These are phyloP conservation scores for Helostoma temminkii DNA, from an alignment of 2,797 vertebrate genomes.

Conservation along the genomic window DNA sequence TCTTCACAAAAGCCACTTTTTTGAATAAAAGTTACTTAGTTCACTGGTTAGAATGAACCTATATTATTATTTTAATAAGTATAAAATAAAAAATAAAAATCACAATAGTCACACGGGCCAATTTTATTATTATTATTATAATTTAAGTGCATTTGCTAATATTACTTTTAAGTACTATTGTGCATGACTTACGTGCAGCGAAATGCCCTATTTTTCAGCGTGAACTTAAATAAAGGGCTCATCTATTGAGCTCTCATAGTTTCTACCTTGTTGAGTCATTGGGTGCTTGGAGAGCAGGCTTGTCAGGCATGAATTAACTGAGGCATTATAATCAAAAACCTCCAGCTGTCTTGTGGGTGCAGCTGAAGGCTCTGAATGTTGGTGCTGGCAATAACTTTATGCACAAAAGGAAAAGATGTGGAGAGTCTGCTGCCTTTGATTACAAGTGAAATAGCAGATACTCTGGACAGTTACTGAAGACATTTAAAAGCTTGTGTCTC, in stretches of 20 bases:
- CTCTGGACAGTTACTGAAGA: conserved; percentile 25
- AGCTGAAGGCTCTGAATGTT: conserved; percentile 40
- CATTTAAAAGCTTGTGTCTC: conserved; percentile 21
- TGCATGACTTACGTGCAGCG: neutral
- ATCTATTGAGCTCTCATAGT: conserved; percentile 37
- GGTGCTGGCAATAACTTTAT: conserved; percentile 24
- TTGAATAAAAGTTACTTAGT: no score
- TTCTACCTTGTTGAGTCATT: conserved; percentile 49
- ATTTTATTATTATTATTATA: neutral
- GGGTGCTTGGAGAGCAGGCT: conserved; percentile 38
- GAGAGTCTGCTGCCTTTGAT: conserved; percentile 50
- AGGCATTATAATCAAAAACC: conserved; percentile 54
- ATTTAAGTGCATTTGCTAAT: neutral
- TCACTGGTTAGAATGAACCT: no score
- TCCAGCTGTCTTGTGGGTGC: conserved; percentile 45
- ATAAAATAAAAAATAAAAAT: no score
- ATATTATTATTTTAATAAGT: no score
- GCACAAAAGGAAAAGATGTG: conserved; percentile 37
- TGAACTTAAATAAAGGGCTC: conserved; percentile 11
- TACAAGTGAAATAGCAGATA: conserved; percentile 40
- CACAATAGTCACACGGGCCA: neutral
- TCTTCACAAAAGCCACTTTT: no score
- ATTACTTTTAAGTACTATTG: neutral
- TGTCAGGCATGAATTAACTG: conserved; percentile 47
- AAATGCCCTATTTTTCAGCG: neutral